Evolutionary conservation across 2,113 vertebrate species (phyloP).

Genomic region (Nothoprocta perdicaria): DNA sequence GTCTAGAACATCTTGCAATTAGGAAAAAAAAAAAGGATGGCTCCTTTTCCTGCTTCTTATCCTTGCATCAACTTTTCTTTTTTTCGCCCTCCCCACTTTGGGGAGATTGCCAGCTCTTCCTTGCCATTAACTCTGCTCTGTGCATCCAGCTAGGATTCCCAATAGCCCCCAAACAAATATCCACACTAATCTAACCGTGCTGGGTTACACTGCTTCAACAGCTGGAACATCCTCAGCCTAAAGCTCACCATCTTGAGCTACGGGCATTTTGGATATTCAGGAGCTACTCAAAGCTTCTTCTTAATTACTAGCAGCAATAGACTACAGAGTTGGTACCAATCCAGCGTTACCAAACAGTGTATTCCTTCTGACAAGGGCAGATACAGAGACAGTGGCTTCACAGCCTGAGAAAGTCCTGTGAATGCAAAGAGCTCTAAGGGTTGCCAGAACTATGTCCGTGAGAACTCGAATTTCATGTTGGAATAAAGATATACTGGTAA

Average conservation of each 20-base stretch:
- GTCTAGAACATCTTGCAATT: conserved; percentile 34
- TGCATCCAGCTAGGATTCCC: neutral
- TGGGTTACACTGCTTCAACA: neutral
- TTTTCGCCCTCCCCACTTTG: neutral
- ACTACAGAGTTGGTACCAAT: neutral
- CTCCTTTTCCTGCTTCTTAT: conserved; percentile 48
- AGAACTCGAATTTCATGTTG: neutral
- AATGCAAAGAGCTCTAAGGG: neutral
- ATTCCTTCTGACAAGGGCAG: neutral
- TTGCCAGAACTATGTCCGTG: neutral
- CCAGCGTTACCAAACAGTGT: neutral
- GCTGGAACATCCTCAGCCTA: neutral
- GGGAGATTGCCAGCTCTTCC: conserved; percentile 59
- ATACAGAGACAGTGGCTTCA: neutral
- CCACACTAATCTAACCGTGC: neutral
- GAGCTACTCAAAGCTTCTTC: neutral
- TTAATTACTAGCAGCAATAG: neutral
- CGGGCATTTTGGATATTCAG: neutral
- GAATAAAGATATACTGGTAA: neutral
- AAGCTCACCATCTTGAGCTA: neutral
- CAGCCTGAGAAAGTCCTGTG: neutral
- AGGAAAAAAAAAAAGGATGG: neutral
- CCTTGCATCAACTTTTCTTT: conserved; percentile 44
- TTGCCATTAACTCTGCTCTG: conserved; percentile 44
- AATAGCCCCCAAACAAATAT: neutral